Conservation (phyloP, 2,888 invertebrate genomes). For the Lycaena phlaeas region DNA sequence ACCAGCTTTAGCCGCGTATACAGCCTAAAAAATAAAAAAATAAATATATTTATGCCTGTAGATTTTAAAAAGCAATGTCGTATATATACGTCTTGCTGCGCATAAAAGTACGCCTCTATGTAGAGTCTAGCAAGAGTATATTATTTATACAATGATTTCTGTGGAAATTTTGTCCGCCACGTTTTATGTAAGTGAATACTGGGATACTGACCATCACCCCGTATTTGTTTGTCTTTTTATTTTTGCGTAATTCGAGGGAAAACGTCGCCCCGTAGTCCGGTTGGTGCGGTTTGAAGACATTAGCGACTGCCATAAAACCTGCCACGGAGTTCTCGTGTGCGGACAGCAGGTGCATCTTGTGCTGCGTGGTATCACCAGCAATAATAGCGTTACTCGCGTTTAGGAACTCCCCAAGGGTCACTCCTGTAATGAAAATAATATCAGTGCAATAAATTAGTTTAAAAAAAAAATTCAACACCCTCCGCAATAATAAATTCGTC, state of each 20-base stretch:
- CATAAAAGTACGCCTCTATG: no score
- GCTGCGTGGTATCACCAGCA: conserved; percentile 39
- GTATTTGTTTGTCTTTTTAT: conserved; percentile 31
- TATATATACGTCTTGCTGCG: no score
- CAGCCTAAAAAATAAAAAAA: conserved; percentile 39
- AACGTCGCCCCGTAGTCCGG: conserved; percentile 72
- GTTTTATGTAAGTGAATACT: no score
- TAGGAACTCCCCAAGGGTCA: conserved; percentile 60
- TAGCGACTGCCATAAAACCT: conserved; percentile 67
- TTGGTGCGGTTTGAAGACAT: conserved; percentile 67
- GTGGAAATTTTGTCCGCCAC: no score
- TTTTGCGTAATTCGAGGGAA: conserved; percentile 63
- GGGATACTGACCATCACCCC: conserved; percentile 55
- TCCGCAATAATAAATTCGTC: no score
- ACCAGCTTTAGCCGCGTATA: conserved; percentile 49
- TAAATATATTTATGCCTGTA: no score
- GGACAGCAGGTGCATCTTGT: conserved; percentile 65
- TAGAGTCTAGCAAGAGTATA: no score
- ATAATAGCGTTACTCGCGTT: conserved; percentile 54
- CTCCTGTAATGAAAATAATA: no score
- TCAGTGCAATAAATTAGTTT: no score
- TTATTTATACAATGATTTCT: no score
- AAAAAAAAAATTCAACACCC: no score
- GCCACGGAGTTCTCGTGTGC: conserved; percentile 78
- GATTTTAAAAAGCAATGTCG: no score